Evolutionary conservation across 2,113 vertebrate species (phyloP).

Genomic region (Hiodon alosoides): DNA sequence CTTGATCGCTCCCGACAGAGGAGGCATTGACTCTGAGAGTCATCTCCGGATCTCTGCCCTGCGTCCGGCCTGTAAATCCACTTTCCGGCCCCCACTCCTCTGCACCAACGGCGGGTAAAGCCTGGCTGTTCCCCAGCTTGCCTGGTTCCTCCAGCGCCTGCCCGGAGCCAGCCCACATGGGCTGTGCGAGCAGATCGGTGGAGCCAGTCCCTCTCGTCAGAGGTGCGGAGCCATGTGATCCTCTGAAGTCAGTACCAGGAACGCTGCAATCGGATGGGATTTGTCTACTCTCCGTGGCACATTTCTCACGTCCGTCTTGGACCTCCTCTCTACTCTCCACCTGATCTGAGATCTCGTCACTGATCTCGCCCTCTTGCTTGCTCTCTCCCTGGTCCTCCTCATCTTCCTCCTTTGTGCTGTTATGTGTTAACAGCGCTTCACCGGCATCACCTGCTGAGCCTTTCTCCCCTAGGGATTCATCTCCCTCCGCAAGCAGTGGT

Average conservation of each 20-base stretch:
- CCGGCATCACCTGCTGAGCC: background rate
- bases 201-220: background rate
- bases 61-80: background rate
- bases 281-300: background rate
- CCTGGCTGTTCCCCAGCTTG: background rate
- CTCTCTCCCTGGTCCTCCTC: background rate
- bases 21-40: background rate
- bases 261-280: background rate
- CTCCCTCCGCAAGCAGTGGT: background rate
- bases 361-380: background rate
- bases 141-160: background rate
- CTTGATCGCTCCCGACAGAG: background rate
- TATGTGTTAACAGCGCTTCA: background rate
- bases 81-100: background rate
- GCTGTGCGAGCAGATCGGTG: background rate
- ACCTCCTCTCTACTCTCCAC: background rate
- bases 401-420: background rate
- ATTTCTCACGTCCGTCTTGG: background rate
- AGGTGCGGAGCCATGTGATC: background rate
- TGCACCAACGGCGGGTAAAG: no score
- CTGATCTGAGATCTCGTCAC: background rate
- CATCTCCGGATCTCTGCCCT: background rate
- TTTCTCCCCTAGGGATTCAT: background rate
- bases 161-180: background rate
- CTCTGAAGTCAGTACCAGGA: background rate